A percentile compares a stretch with the other conserved stretches of the same genome.
Evolutionary conservation across 2,888 invertebrate species (phyloP).

Genomic region (Athalia rosae): DNA sequence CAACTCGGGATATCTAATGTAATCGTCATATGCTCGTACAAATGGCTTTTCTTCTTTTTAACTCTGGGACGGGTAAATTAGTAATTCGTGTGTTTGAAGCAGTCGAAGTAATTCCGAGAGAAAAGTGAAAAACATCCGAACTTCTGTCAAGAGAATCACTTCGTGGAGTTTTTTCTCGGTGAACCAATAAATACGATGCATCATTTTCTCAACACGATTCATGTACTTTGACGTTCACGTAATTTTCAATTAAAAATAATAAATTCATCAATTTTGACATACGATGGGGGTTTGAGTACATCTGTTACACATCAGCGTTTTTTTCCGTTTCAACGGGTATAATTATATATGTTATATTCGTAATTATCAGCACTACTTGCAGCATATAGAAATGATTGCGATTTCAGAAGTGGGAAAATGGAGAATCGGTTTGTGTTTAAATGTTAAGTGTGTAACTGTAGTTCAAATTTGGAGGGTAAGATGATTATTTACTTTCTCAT

Average conservation of each 20-base stretch:
- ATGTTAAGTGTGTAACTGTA: not conserved
- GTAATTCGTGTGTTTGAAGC: not conserved
- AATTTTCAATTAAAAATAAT: not conserved
- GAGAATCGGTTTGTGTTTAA: slow-evolving; percentile 29
- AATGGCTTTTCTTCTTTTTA: slow-evolving; percentile 4
- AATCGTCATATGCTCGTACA: slow-evolving; percentile 22
- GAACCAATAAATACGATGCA: slow-evolving; percentile 12
- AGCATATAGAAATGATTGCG: slow-evolving; percentile 45
- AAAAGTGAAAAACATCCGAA: not conserved
- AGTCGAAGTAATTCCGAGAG: slow-evolving; percentile 11
- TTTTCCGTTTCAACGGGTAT: not conserved
- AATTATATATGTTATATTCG: slow-evolving; percentile 34
- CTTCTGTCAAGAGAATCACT: not conserved
- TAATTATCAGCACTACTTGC: slow-evolving; percentile 54
- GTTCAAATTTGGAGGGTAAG: not conserved
- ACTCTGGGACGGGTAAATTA: slow-evolving; percentile 4
- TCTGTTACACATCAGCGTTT: too few relatives aligned
- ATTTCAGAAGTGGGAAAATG: slow-evolving; percentile 13
- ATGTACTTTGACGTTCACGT: slow-evolving; percentile 3
- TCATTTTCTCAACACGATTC: not conserved
- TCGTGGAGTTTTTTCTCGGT: not conserved
- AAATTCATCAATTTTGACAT: not conserved
- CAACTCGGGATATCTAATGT: slow-evolving; percentile 28
- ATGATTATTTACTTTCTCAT: not conserved
- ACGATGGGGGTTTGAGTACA: too few relatives aligned